Evolutionary conservation across 2,888 invertebrate genomes (phyloP), one percentile per base, ranked within the genome.

Genomic region (Abrostola triplasia): DNA sequence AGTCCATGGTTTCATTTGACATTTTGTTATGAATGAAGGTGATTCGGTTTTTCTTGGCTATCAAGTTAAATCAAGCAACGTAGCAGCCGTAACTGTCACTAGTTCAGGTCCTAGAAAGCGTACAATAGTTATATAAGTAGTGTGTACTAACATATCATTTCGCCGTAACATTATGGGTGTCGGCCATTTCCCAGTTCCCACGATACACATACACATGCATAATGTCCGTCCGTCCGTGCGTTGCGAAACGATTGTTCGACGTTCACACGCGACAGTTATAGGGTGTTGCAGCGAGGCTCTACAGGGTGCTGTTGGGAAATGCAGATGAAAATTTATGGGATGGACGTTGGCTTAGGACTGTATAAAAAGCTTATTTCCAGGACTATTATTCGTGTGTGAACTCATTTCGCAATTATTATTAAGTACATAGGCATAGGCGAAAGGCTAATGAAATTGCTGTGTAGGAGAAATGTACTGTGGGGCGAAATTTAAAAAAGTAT

Each of bases 141-240:
- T 64, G 67, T 63, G 56, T 68, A 78, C 72, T 65, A 83, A 77
- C 83, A 76, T 87, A 84, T 88, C 83, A 87, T 88, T 88, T 84
- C 77, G 75, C 76, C 36, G 66, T 67, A 76, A 77, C 82, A 82
- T 75, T 83, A 82, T 82, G 79, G 82, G 77, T 73, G 73, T 73
- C 66, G 70, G 54, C 67, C 50, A 64, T 76, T 85, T 83, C 85
- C 83, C 80, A 83, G 81, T 88, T 89, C 89, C 83, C 89, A 89
- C 89, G 87, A 82, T 82, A 84, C 75, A 85, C 76, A 85, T 81
- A 84, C 75, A 85, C 76, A 85, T 81, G 83, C 81, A 80, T 83
- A 80, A 83, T 84, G 83, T 81, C 80, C 78, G 84, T 81, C 73
- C 80, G 84, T 84, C 79, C 73, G 73, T 75, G 48, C 59, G 65